Percentiles rank a stretch among this genome's conserved stretches.
These are phyloP conservation scores for Triplophysa siluroides DNA, from an alignment of 2,113 vertebrate genomes.

Conservation along the genomic window DNA sequence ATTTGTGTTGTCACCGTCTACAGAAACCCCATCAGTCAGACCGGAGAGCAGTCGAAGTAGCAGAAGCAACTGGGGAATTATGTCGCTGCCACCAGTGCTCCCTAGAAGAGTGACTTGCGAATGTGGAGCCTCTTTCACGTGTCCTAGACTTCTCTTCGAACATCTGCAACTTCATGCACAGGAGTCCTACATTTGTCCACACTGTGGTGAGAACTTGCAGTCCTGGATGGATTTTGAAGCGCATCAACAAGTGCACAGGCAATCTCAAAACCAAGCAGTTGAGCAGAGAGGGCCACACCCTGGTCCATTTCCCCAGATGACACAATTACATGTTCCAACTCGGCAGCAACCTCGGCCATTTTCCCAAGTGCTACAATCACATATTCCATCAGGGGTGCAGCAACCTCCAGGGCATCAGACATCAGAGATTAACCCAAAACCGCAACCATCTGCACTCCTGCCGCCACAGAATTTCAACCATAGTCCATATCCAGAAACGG, in stretches of 20 bases:
- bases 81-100: slow-evolving; percentile 76
- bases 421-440: slow-evolving; percentile 11
- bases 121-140: slow-evolving; percentile 74
- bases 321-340: slow-evolving; percentile 43
- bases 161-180: slow-evolving; percentile 76
- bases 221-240: slow-evolving; percentile 77
- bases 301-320: slow-evolving; percentile 7
- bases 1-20: slow-evolving; percentile 52
- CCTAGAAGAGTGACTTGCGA: slow-evolving; percentile 78
- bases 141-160: slow-evolving; percentile 73
- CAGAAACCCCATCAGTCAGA: slow-evolving; percentile 29
- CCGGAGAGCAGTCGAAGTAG: slow-evolving; percentile 19
- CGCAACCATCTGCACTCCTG: not conserved
- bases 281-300: slow-evolving; percentile 45
- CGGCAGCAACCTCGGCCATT: not conserved
- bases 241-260: slow-evolving; percentile 74
- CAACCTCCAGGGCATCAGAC: slow-evolving; percentile 20
- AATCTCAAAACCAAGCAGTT: slow-evolving; percentile 61
- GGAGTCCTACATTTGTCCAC: slow-evolving; percentile 76
- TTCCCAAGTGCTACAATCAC: slow-evolving; percentile 29
- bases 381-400: slow-evolving; percentile 50
- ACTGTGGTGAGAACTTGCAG: slow-evolving; percentile 73
- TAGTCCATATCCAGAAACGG: slow-evolving; percentile 50
- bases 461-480: slow-evolving; percentile 16
- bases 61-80: slow-evolving; percentile 71